Evolutionary conservation across 2,888 invertebrate species (phyloP), one percentile per base, ranked within the genome.

Genomic region (Scrobipalpa atriplicella): DNA sequence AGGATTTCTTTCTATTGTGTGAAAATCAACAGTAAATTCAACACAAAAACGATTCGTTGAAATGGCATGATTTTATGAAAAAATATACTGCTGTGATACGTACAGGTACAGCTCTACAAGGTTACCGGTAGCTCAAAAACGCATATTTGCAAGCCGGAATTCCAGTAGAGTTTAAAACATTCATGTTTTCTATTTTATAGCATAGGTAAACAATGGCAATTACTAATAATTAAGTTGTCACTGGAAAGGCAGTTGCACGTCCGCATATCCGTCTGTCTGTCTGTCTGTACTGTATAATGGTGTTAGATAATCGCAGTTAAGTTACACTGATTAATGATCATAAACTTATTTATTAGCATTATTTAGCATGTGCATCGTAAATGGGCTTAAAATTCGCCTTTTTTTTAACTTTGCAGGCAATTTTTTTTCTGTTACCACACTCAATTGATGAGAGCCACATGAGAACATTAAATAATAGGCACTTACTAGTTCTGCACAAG

Each of bases 261-360:
- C 68, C 66, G 68, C 69, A 69, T 68, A 72, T 69, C 69, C 62
- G 66, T 66, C 29, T 58, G 36, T n/a, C n/a, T n/a, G n/a, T 38
- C 36, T 38, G 38, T 36, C 29, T 21, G 54, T 54, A 38, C 38
- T 36, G 36, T 2, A 19, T 29, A 58, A 58, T 58, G 36, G 29
- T 38, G 21, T 58, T 36, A 38, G 38, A 8, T 19, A 52, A 19
- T 7, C 5, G 36, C 36, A 58, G 38, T 29, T n/a, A n/a, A n/a
- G n/a, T n/a, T 38, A 38, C n/a, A 38, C n/a, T 58, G 58, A 58
- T 58, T 58, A 13, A 58, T 58, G 29, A 58, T 16, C 36, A 11
- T 38, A 38, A 16, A n/a, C 7, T 9, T 38, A n/a, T 38, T 18
- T 38, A 36, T 38, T 13, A n/a, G 29, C 36, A 58, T 58, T 11